Evolutionary conservation across 2,888 invertebrate genomes (phyloP), one percentile per base, ranked within the genome.

Genomic region (Peribatodes rhomboidaria): DNA sequence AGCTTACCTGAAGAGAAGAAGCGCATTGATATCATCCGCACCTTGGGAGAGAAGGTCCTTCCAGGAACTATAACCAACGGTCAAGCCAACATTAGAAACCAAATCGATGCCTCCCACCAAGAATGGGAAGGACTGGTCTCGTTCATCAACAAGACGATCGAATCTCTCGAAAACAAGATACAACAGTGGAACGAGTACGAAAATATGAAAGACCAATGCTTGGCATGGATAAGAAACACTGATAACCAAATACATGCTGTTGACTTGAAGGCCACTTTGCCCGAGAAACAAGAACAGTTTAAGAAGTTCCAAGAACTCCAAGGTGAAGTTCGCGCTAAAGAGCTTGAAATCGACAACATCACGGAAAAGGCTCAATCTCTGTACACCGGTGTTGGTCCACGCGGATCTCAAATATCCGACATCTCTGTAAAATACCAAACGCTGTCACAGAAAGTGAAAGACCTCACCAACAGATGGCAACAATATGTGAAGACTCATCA

Each of bases 121-220:
- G 98, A 98, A 89, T 98, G 98, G 98, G 97, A 98, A 84, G 96
- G 96, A 13, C 88, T 98, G 1, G 93, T 96, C 0, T 96, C 97
- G 0, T 94, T 96, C 18, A 95, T 98, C 2, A 95, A 95, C 75
- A 95, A 96, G 13, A 96, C 97, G 0, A 97, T 98, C 50, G 96
- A 97, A 74, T 94, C 95, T 0, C 92, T 99, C 58, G 97, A 98
- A 85, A 95, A 94, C 50, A 97, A 98, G 84, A 94, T 98, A 53
- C 96, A 96, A 77, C 97, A 98, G 80, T 99, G 98, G 98, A 95
- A 96, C 59, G 98, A 98, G 79, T 98, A 98, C 82, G 99, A 99
- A 83, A 94, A 94, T 18, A 93, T 97, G 79, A 97, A 97, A 83
- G 98, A 98, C 76, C 95, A 96, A 70, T 98, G 98, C 74, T 92